Percentiles rank a stretch among this genome's conserved stretches.
Conservation (phyloP, 2,113 vertebrate species). For the Acanthisitta chloris region DNA sequence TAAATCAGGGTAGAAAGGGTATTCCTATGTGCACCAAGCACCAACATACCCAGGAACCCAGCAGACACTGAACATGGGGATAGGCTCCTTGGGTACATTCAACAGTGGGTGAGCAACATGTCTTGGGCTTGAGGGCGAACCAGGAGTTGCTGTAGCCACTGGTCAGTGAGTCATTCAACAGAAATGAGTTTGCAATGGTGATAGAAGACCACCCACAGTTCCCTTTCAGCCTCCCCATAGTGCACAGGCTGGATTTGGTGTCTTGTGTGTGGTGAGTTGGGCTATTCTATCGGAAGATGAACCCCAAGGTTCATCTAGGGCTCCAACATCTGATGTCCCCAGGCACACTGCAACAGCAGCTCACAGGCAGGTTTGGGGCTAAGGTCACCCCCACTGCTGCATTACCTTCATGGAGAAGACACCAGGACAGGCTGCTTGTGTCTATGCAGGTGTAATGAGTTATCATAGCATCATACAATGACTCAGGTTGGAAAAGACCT, state of each 20-base stretch:
- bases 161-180: not conserved
- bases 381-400: not conserved
- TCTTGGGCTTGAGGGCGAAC: not conserved
- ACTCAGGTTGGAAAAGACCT: not conserved
- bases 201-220: not conserved
- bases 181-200: not conserved
- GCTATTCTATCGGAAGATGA: not conserved
- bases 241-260: not conserved
- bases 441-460: not conserved
- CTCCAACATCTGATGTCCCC: too few relatives aligned
- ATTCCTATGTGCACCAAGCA: not conserved
- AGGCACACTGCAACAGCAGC: not conserved
- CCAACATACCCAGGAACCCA: not conserved
- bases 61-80: not conserved
- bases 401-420: not conserved
- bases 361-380: not conserved
- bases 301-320: too few relatives aligned
- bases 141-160: not conserved
- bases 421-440: not conserved
- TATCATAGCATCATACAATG: not conserved
- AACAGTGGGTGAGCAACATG: too few relatives aligned
- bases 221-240: not conserved
- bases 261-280: not conserved
- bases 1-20: not conserved
- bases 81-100: not conserved